phyloP scores from a whole-genome alignment of 2,797 vertebrate species.

The Leptoclinus maculatus region DNA sequence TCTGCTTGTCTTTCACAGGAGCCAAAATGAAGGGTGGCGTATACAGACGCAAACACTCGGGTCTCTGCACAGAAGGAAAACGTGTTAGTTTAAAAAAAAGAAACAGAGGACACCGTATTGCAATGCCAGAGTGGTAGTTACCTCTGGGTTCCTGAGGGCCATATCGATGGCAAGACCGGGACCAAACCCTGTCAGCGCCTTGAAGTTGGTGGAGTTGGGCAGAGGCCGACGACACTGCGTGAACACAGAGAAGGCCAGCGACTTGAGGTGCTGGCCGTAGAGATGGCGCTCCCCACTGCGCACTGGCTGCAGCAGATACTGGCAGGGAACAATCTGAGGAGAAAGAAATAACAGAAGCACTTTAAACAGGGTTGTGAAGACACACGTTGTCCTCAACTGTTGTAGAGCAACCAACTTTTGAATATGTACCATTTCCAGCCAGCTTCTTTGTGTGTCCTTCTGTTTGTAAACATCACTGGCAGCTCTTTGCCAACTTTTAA shows the following conservation, averaged over 20 bases:
- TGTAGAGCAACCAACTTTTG: not conserved
- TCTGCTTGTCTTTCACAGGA: slow-evolving; percentile 98
- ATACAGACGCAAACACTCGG: slow-evolving; percentile 94
- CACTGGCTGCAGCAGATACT: slow-evolving; percentile 97
- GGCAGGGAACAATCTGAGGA: slow-evolving; percentile 95
- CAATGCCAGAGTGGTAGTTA: slow-evolving; percentile 57
- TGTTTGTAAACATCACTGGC: not conserved
- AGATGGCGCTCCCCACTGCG: slow-evolving; percentile 93
- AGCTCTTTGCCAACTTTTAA: not conserved
- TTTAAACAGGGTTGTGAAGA: not conserved
- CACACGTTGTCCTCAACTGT: not conserved
- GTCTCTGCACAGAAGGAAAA: slow-evolving; percentile 82
- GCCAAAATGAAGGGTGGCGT: slow-evolving; percentile 98
- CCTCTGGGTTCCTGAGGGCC: slow-evolving; percentile 95
- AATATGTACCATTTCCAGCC: not conserved
- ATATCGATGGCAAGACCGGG: slow-evolving; percentile 97
- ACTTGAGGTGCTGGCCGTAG: slow-evolving; percentile 98
- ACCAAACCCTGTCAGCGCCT: slow-evolving; percentile 97
- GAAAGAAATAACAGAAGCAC: not conserved
- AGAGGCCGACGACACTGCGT: slow-evolving; percentile 96
- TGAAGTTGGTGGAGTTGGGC: slow-evolving; percentile 95
- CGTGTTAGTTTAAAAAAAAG: slow-evolving; percentile 13
- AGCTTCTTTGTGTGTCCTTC: not conserved
- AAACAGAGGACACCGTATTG: not conserved
- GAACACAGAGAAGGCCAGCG: slow-evolving; percentile 97